Evolutionary conservation across 1,140 invertebrate genomes (phyloP).

Genomic region (Papilio aristodemus): DNA sequence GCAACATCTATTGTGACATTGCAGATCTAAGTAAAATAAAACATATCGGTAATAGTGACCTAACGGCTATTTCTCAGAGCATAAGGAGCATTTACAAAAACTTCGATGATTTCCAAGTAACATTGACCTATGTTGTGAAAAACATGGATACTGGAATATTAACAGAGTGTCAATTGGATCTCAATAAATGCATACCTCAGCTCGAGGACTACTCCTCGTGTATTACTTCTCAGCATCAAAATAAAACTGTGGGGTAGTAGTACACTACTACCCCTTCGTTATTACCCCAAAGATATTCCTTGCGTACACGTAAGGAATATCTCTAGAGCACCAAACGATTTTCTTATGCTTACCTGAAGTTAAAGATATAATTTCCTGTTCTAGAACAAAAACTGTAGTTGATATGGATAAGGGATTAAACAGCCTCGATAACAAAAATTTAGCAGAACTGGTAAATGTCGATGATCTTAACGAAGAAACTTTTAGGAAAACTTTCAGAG

Average conservation of each 20-base stretch:
- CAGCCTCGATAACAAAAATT: background rate
- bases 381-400: background rate
- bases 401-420: background rate
- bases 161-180: constrained; percentile 25
- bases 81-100: constrained; percentile 31
- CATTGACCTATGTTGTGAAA: constrained; percentile 9
- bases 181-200: background rate
- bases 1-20: constrained; percentile 26
- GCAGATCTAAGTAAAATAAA: constrained; percentile 12
- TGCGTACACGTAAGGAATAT: too few relatives aligned
- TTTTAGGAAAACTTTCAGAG: constrained; percentile 5
- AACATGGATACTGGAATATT: constrained; percentile 25
- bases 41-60: constrained; percentile 2
- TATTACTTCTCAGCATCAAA: background rate
- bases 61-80: constrained; percentile 22
- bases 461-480: constrained; percentile 9
- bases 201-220: constrained; percentile 7
- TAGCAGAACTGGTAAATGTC: background rate
- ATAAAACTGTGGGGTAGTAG: constrained; percentile 26
- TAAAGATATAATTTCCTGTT: background rate
- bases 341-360: constrained; percentile 9
- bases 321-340: constrained; percentile 10
- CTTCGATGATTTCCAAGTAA: constrained; percentile 5
- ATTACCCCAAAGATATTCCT: too few relatives aligned
- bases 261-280: too few relatives aligned